Base-by-base conservation (phyloP, 2,888 invertebrate genomes). In the Sesamia inferens region DNA sequence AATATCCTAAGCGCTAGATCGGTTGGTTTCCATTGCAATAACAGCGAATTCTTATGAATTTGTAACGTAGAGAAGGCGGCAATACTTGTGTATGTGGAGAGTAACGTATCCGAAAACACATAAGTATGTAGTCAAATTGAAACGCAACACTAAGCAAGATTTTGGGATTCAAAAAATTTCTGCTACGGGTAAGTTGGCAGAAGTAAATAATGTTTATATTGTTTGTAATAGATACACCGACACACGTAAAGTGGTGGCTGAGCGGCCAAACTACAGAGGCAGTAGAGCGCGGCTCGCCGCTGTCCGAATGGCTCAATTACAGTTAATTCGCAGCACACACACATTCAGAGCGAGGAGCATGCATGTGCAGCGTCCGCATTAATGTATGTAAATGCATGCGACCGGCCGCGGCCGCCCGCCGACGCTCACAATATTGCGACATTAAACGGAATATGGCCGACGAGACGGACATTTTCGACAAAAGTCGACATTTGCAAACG, bases 361-460 rank as follows among this genome's bases (percentile, higher is more conserved):
- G 93, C 95, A 94, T 94, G 94, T 93, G 93, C 93, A 92, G 91
- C 92, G 93, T 94, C 91, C 93, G 90, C 93, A 93, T 93, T 96
- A 96, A 96, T 95, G 94, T 95, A 96, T 96, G 96, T 94, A 96
- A 96, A 96, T 96, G 95, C 94, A 95, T 93, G 94, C 95, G 94
- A 94, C 94, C 92, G 93, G 93, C 93, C 94, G 93, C 94, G 91
- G 92, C 93, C 88, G 90, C 89, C 93, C 89, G 92, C 92, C 93
- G 92, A 90, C 94, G 94, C 90, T 94, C 93, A 91, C 95, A 95
- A 95, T 96, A 96, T 96, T 95, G 96, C 95, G 91, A 94, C 95
- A 96, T 95, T 95, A 95, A 94, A 93, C 92, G 90, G 94, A 95
- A 95, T 95, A 95, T 94, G 93, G 93, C 92, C 93, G 94, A 91